Base-by-base conservation (phyloP, 1,140 invertebrate species). In the Neodiprion pinetum region DNA sequence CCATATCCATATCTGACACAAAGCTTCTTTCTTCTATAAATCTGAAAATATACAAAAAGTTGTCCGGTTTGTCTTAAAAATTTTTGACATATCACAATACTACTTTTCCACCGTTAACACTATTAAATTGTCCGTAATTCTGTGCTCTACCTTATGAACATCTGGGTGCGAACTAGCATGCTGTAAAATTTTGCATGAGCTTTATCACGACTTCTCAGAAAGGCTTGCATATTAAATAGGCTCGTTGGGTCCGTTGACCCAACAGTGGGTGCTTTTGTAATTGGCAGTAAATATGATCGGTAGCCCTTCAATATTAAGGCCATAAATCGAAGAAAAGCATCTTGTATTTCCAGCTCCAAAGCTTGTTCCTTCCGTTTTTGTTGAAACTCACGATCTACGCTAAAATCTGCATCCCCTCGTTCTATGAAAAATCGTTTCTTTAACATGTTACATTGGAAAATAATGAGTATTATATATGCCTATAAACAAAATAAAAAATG, bases 11-110 rank as follows among this genome's bases (percentile, higher is more conserved):
- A 81, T 99, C 97, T 12, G 97, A 98, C 0, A 99, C 96, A 90
- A 99, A 99, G 80, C 97, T 99, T 53, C 98, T 92, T 88, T 99
- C 98, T 89, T 99, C 98, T 79, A 99, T 99, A 88, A 99, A 99
- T 66, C 97, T 93, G 53, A 75, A 73, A 69, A 70, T 77, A 75
- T 17, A 70, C 10, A 72, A 68, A 12, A 49, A 23, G 10, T 68
- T 11, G 14, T n/a, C 14, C 9, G 12, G 11, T 72, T 50, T 72
- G 9, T 48, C n/a, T 53, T 12, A 69, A 69, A 40, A 40, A 40
- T 3, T 40, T 40, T 40, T 40, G 28, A 40, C 28, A 40, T 40
- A 40, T 11, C 21, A 69, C 0, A 69, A 23, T 14, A 21, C 11
- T 11, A 17, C 47, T 69, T 14, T 47, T 21, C 68, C 11, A 7